A percentile compares a stretch with the other conserved stretches of the same genome.
Conservation (phyloP, 2,888 invertebrate species). For the Sarcophaga caerulescens region DNA sequence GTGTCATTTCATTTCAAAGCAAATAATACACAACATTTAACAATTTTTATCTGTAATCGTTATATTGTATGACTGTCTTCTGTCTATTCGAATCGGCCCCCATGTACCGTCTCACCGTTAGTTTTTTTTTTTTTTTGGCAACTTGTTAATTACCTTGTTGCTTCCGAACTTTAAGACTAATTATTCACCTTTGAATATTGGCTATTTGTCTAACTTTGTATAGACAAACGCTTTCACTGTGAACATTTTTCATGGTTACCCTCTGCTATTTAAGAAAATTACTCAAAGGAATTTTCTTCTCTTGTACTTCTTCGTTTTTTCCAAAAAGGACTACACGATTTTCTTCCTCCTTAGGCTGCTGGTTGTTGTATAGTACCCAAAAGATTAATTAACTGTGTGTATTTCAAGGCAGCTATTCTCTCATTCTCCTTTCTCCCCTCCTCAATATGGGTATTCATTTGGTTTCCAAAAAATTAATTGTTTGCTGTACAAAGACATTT, state of each 20-base stretch:
- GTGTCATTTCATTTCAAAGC: slow-evolving; percentile 54
- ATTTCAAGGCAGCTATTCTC: slow-evolving; percentile 70
- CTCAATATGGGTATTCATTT: slow-evolving; percentile 8
- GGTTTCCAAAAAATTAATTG: slow-evolving; percentile 76
- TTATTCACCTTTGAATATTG: slow-evolving; percentile 69
- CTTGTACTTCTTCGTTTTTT: neutral
- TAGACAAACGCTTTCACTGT: slow-evolving; percentile 10
- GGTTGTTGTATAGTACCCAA: slow-evolving; percentile 74
- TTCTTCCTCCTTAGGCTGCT: slow-evolving; percentile 53
- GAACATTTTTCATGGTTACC: slow-evolving; percentile 68
- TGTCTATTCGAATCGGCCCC: no score
- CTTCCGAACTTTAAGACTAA: slow-evolving; percentile 64
- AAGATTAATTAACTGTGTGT: slow-evolving; percentile 79
- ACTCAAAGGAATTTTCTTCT: slow-evolving; percentile 56
- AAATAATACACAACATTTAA: slow-evolving; percentile 65
- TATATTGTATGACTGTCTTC: no score
- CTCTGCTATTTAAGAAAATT: slow-evolving; percentile 60
- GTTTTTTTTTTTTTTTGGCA: slow-evolving; percentile 18
- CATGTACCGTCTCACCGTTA: no score
- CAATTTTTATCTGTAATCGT: slow-evolving; percentile 46
- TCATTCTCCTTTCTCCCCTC: neutral
- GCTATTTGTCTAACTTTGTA: slow-evolving; percentile 57
- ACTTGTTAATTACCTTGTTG: slow-evolving; percentile 69
- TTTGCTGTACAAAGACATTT: slow-evolving; percentile 80
- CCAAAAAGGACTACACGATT: neutral